A percentile compares a stretch with the other conserved stretches of the same genome.
These are phyloP conservation scores for Merops nubicus DNA, from an alignment of 2,113 vertebrate genomes.

Conservation along the genomic window DNA sequence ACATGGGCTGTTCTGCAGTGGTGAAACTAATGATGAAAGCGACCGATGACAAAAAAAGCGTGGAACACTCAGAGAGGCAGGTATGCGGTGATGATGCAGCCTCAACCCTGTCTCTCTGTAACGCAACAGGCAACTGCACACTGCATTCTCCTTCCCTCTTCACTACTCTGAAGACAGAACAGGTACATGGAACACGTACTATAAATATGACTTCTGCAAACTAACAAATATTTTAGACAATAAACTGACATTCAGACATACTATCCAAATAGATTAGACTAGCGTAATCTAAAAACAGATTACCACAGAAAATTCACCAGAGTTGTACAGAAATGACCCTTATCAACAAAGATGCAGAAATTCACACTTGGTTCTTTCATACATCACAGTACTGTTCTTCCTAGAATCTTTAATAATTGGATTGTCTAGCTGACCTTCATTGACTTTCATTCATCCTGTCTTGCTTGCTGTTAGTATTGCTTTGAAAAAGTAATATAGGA, in stretches of 20 bases:
- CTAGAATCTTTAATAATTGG: conserved; percentile 69
- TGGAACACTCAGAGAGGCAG: neutral
- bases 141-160: neutral
- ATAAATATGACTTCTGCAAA: neutral
- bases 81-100: neutral
- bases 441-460: conserved; percentile 68
- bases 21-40: too few relatives aligned
- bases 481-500: conserved; percentile 67
- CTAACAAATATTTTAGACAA: neutral
- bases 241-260: neutral
- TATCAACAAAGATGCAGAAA: conserved; percentile 60
- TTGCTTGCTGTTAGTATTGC: conserved; percentile 46
- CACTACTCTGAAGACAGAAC: neutral
- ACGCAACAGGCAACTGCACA: neutral
- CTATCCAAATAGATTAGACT: neutral
- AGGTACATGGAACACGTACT: neutral
- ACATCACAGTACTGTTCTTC: conserved; percentile 57
- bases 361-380: conserved; percentile 58
- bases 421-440: conserved; percentile 69
- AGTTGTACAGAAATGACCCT: conserved; percentile 28
- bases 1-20: neutral
- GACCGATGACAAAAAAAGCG: neutral
- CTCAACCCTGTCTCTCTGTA: neutral
- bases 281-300: neutral
- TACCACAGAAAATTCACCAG: neutral